Evolutionary conservation across 2,797 vertebrate genomes (phyloP).

Genomic region (Lophotriccus pileatus): DNA sequence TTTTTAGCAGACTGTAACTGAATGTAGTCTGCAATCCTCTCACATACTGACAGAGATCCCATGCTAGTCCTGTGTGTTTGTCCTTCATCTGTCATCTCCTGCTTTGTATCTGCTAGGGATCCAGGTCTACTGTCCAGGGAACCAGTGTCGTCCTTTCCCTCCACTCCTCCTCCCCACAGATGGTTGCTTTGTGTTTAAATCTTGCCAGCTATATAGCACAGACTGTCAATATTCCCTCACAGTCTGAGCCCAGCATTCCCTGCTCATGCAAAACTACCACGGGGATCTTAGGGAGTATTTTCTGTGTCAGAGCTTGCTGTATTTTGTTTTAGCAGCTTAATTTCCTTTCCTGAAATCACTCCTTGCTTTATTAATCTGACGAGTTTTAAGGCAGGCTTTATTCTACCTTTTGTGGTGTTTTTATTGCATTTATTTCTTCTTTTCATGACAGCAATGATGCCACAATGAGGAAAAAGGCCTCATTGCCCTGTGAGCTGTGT

Average conservation of each 20-base stretch:
- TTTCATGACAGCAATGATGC: neutral
- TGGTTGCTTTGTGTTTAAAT: neutral
- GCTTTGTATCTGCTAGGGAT: neutral
- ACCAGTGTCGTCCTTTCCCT: neutral
- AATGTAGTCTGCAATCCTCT: neutral
- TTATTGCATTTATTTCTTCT: slow-evolving; percentile 31
- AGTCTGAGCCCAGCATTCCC: neutral
- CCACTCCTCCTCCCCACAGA: neutral
- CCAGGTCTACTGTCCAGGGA: neutral
- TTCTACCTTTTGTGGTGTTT: slow-evolving; percentile 6
- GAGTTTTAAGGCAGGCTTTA: slow-evolving; percentile 10
- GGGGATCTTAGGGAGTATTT: neutral
- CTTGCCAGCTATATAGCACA: neutral
- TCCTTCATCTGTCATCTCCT: neutral
- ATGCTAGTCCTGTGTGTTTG: neutral
- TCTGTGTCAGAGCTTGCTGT: neutral
- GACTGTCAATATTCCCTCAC: neutral
- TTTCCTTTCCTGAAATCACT: slow-evolving; percentile 37
- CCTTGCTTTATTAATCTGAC: slow-evolving; percentile 38
- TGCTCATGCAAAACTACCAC: neutral
- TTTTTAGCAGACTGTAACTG: neutral
- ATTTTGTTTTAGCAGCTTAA: slow-evolving; percentile 18
- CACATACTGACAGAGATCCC: neutral
- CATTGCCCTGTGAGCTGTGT: neutral
- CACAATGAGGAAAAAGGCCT: neutral